phyloP scores from a whole-genome alignment of 2,113 vertebrate species.

The Oreocharis arfaki region DNA sequence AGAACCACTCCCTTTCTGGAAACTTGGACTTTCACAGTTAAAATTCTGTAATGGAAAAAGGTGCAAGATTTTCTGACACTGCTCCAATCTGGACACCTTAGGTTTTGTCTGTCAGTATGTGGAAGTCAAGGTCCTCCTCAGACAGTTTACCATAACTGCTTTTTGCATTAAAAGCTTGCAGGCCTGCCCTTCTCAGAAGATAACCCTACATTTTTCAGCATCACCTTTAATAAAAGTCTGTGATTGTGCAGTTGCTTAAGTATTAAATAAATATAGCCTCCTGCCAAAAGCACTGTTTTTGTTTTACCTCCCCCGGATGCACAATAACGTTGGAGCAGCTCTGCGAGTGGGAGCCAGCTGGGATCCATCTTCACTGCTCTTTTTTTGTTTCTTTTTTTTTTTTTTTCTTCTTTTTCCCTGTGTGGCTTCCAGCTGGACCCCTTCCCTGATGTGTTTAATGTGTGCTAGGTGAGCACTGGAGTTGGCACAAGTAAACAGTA shows the following conservation, averaged over 20 bases:
- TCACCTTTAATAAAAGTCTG: background rate
- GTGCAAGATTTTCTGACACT: background rate
- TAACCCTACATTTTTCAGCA: background rate
- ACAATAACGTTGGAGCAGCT: background rate
- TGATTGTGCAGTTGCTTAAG: background rate
- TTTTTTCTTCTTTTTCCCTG: fast-evolving
- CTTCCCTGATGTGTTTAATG: background rate
- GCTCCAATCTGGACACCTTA: background rate
- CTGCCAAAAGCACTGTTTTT: background rate
- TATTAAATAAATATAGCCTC: background rate
- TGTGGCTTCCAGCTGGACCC: background rate
- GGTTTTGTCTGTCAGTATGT: background rate
- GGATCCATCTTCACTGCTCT: background rate
- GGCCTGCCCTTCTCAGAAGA: background rate
- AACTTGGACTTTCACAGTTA: background rate
- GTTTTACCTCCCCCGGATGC: background rate
- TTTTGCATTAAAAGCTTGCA: background rate
- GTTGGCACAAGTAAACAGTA: background rate
- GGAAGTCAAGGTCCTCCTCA: background rate
- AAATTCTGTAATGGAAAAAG: background rate
- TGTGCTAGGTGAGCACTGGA: background rate
- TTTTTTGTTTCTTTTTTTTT: background rate
- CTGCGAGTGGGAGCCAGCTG: background rate
- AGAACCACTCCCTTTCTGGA: background rate
- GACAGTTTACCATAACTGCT: background rate